Conservation (phyloP, 2,888 invertebrate genomes). For the Platycheirus rosarum region DNA sequence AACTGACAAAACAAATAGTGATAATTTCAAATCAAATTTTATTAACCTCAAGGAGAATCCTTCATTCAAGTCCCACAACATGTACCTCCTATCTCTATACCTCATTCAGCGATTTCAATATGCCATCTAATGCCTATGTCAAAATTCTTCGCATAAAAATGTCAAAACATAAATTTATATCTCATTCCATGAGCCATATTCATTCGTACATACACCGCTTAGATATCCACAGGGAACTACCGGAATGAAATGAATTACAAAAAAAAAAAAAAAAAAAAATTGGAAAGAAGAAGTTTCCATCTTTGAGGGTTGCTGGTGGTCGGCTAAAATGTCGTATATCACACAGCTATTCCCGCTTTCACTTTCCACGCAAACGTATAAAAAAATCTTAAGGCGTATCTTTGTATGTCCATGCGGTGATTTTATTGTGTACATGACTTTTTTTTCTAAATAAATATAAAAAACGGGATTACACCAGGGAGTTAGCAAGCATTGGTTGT, state of each 20-base stretch:
- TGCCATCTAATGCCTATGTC: constrained; percentile 69
- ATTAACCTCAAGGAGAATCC: constrained; percentile 14
- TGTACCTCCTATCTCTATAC: constrained; percentile 12
- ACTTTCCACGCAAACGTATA: constrained; percentile 33
- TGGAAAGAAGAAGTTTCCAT: constrained; percentile 33
- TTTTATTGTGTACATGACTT: constrained; percentile 59
- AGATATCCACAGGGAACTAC: constrained; percentile 66
- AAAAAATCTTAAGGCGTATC: no score
- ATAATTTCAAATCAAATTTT: constrained; percentile 53
- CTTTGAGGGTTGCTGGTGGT: constrained; percentile 49
- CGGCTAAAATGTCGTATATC: constrained; percentile 52
- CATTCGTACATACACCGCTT: constrained; percentile 47
- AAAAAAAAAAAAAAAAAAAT: constrained; percentile 19
- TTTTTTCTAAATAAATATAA: constrained; percentile 44
- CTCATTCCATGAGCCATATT: constrained; percentile 60
- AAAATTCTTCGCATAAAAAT: constrained; percentile 70
- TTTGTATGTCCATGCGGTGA: constrained; percentile 40
- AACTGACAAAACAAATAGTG: constrained; percentile 32
- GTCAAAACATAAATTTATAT: constrained; percentile 71
- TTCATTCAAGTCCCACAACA: not conserved
- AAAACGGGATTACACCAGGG: constrained; percentile 46
- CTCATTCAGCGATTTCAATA: constrained; percentile 62
- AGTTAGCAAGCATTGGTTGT: constrained; percentile 30
- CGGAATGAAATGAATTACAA: constrained; percentile 65
- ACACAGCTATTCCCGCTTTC: constrained; percentile 46